These are phyloP conservation scores for Ectemnius cavifrons DNA, from an alignment of 2,888 invertebrate genomes.

Conservation along the genomic window DNA sequence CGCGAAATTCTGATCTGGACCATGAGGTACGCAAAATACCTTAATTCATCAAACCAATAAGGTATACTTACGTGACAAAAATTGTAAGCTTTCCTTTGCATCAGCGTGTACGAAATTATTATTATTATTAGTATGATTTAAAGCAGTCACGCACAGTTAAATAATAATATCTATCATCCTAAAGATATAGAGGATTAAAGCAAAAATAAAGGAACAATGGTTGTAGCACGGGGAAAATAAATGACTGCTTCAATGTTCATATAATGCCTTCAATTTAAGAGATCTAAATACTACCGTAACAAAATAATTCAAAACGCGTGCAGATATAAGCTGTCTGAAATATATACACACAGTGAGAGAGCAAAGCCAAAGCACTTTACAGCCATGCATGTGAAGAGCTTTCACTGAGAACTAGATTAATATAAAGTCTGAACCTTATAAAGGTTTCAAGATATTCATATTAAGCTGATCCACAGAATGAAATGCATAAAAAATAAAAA, in stretches of 20 bases:
- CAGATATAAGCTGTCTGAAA: not conserved
- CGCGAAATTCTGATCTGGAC: too few species aligned
- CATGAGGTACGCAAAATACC: not conserved
- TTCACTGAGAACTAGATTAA: conserved; percentile 3
- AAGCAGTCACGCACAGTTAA: conserved; percentile 22
- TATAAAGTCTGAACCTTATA: conserved; percentile 10
- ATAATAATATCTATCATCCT: conserved; percentile 1
- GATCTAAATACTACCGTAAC: conserved; percentile 6
- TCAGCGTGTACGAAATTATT: conserved; percentile 36
- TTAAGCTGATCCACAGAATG: not conserved
- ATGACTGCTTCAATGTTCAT: conserved; percentile 9
- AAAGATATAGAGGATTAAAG: conserved; percentile 2
- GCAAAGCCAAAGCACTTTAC: conserved; percentile 14
- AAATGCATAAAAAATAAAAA: not conserved
- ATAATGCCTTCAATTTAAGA: conserved; percentile 13
- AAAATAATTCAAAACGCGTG: conserved; percentile 20
- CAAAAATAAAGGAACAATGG: conserved; percentile 2
- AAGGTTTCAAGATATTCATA: not conserved
- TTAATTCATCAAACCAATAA: not conserved
- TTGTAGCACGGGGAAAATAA: conserved; percentile 5
- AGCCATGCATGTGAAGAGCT: conserved; percentile 22
- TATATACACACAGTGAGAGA: conserved; percentile 24
- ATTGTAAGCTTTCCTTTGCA: conserved; percentile 39
- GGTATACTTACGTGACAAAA: conserved; percentile 50
- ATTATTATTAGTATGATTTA: conserved; percentile 29